A percentile compares a stretch with the other conserved stretches of the same genome.
Conservation (phyloP, 30 jellyfish, hydroid and myxozoan species). For the Hydractinia echinata region DNA sequence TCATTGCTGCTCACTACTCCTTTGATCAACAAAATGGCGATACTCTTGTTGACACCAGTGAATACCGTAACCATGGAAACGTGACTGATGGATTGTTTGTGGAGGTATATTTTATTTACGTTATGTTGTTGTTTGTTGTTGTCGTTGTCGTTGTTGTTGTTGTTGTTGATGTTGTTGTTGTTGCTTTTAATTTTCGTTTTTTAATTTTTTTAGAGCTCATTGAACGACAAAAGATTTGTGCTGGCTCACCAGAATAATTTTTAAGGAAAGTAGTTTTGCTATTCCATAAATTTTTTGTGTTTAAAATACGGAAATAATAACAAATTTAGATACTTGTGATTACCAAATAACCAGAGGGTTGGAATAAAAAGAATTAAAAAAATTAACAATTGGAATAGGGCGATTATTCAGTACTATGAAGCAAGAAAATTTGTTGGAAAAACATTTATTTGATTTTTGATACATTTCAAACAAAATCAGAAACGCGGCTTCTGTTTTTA, state of each 20-base stretch:
- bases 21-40: slow-evolving; percentile 71
- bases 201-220: slow-evolving; percentile 55
- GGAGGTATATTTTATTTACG: slow-evolving; percentile 48
- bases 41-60: slow-evolving; percentile 59
- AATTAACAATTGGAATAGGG: too few species aligned
- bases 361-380: too few species aligned
- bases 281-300: too few species aligned
- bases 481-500: too few species aligned
- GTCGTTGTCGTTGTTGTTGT: background rate
- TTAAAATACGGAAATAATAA: too few species aligned
- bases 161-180: background rate
- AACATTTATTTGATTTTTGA: too few species aligned
- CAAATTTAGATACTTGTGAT: too few species aligned
- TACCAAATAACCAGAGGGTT: too few species aligned
- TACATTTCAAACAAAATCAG: too few species aligned
- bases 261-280: background rate
- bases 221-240: slow-evolving; percentile 68
- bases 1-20: slow-evolving; percentile 68
- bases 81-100: slow-evolving; percentile 55
- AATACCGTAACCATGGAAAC: slow-evolving; percentile 50
- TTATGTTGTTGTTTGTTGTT: background rate
- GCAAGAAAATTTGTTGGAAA: too few species aligned
- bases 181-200: background rate
- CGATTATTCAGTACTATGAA: too few species aligned
- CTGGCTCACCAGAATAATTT: slow-evolving; percentile 48